Evolutionary conservation across 2,113 vertebrate species (phyloP).

Genomic region (Haemorhous mexicanus): DNA sequence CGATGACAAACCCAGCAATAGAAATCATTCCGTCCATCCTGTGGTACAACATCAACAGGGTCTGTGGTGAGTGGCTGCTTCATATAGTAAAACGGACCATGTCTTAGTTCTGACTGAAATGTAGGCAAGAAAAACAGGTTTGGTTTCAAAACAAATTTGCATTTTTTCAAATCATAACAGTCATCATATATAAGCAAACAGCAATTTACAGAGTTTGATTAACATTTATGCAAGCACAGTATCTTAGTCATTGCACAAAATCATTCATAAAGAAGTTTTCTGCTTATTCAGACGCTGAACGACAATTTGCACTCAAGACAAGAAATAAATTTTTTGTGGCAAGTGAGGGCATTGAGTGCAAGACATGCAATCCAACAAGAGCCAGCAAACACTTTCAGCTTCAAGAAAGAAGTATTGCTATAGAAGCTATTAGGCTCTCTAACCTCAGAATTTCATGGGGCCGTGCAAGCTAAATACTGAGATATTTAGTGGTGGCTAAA

Average conservation of each 20-base stretch:
- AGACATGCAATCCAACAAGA: not conserved
- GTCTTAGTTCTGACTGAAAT: slow-evolving; percentile 99
- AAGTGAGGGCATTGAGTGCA: not conserved
- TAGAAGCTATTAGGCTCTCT: not conserved
- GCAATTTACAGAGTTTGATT: slow-evolving; percentile 38
- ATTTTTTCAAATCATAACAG: slow-evolving; percentile 67
- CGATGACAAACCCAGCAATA: slow-evolving; percentile 99
- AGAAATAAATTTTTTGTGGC: not conserved
- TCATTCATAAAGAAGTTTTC: not conserved
- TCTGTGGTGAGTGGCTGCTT: slow-evolving; percentile 99
- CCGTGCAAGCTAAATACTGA: not conserved
- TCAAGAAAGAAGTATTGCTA: not conserved
- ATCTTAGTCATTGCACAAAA: slow-evolving; percentile 30
- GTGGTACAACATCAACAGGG: slow-evolving; percentile 99
- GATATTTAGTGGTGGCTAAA: slow-evolving; percentile 2
- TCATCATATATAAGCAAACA: slow-evolving; percentile 65
- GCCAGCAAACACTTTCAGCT: not conserved
- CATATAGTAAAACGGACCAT: slow-evolving; percentile 99
- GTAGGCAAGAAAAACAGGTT: slow-evolving; percentile 98
- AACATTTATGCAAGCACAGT: slow-evolving; percentile 21
- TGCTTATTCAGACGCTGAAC: not conserved
- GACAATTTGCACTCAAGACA: not conserved
- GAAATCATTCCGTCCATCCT: slow-evolving; percentile 99
- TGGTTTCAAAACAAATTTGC: slow-evolving; percentile 93
- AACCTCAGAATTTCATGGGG: not conserved